phyloP scores from a whole-genome alignment of 2,113 vertebrate species.

The Nannospalax galili region DNA sequence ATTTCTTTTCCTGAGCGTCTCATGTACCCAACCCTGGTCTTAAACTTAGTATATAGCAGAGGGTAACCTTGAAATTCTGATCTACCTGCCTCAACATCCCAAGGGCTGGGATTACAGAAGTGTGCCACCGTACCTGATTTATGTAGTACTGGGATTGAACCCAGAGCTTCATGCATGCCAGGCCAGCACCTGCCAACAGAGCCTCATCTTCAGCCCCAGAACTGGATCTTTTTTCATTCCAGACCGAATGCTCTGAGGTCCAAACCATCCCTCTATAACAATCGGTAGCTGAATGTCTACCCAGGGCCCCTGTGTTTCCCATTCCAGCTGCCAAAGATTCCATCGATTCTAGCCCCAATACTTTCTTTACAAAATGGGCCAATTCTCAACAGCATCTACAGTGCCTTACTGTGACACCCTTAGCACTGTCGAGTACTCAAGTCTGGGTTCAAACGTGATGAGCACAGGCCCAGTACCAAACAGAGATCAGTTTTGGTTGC shows the following conservation, averaged over 20 bases:
- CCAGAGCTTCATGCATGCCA: background rate
- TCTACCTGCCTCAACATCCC: no score
- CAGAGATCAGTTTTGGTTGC: background rate
- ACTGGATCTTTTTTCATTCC: background rate
- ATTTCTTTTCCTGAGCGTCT: background rate
- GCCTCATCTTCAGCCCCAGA: background rate
- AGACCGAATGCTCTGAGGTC: background rate
- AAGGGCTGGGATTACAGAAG: background rate
- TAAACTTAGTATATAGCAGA: background rate
- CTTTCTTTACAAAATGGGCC: background rate
- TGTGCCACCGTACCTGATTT: background rate
- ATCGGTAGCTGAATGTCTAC: rapidly evolving
- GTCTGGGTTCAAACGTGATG: background rate
- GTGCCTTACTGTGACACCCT: no score
- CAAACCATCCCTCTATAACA: no score
- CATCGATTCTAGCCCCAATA: background rate
- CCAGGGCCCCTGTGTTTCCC: rapidly evolving
- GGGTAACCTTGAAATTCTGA: background rate
- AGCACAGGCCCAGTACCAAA: rapidly evolving
- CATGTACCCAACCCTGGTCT: background rate
- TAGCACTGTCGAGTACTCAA: background rate
- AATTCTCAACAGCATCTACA: background rate
- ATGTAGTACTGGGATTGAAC: background rate
- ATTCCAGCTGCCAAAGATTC: background rate
- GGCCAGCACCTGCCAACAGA: background rate